Evolutionary conservation across 2,113 vertebrate species (phyloP).

Genomic region (Thamnophis sirtalis): DNA sequence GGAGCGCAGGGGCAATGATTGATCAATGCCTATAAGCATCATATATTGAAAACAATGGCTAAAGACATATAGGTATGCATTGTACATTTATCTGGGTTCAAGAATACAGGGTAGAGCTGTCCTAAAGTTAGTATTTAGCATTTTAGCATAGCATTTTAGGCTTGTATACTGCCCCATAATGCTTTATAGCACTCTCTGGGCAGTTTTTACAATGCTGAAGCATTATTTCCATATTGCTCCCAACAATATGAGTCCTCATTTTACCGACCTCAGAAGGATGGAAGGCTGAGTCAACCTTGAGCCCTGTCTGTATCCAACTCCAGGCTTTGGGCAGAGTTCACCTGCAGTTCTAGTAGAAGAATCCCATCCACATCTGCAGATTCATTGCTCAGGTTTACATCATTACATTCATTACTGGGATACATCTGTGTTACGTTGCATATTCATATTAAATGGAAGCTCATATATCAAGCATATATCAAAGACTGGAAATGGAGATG

Average conservation of each 20-base stretch:
- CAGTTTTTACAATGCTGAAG: background rate
- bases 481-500: background rate
- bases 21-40: background rate
- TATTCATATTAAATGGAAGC: background rate
- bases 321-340: background rate
- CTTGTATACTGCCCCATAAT: background rate
- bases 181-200: background rate
- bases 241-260: background rate
- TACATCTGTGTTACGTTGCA: background rate
- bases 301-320: background rate
- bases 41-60: background rate
- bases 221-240: background rate
- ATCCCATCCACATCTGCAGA: background rate
- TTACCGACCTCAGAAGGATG: background rate
- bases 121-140: background rate
- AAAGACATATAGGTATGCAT: background rate
- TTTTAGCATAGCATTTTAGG: background rate
- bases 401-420: no score
- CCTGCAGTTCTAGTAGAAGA: background rate
- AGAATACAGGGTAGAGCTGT: background rate
- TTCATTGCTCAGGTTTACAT: background rate
- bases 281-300: background rate
- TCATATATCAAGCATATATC: background rate
- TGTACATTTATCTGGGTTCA: background rate
- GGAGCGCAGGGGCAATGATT: background rate